Evolutionary conservation across 1,140 invertebrate genomes (phyloP).

Genomic region (Heliothis virescens): DNA sequence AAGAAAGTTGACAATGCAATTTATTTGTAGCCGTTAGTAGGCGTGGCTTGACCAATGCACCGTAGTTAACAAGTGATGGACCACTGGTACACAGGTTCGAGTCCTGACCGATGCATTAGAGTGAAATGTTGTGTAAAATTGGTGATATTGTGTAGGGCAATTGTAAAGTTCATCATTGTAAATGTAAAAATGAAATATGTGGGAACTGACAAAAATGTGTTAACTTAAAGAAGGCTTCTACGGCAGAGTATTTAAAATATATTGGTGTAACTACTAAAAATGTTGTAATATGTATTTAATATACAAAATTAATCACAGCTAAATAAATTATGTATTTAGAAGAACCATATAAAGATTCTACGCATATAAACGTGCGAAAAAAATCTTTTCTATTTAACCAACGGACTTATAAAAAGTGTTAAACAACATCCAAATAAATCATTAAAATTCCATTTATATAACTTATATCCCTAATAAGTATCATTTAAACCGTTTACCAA

Average conservation of each 20-base stretch:
- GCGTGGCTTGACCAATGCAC: conserved; percentile 9
- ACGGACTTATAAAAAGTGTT: too few species aligned
- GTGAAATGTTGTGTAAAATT: conserved; percentile 2
- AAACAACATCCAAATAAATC: neutral
- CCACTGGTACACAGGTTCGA: neutral
- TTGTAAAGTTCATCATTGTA: too few species aligned
- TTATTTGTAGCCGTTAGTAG: conserved; percentile 10
- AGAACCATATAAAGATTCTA: too few species aligned
- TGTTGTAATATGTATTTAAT: too few species aligned
- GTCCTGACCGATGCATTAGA: neutral
- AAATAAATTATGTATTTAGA: too few species aligned
- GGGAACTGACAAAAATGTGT: too few species aligned
- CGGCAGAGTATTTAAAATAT: too few species aligned
- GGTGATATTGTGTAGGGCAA: neutral
- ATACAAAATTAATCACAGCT: too few species aligned
- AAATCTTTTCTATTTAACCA: too few species aligned
- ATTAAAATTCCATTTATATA: neutral
- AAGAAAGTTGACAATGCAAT: conserved; percentile 19
- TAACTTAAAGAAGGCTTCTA: too few species aligned
- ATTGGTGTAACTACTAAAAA: too few species aligned
- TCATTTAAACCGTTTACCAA: neutral
- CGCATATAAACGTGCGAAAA: neutral
- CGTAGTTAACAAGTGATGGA: neutral
- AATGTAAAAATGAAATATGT: too few species aligned
- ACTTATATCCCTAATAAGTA: conserved; percentile 7